phyloP scores from a whole-genome alignment of 2,113 vertebrate species.

The Scortum barcoo region DNA sequence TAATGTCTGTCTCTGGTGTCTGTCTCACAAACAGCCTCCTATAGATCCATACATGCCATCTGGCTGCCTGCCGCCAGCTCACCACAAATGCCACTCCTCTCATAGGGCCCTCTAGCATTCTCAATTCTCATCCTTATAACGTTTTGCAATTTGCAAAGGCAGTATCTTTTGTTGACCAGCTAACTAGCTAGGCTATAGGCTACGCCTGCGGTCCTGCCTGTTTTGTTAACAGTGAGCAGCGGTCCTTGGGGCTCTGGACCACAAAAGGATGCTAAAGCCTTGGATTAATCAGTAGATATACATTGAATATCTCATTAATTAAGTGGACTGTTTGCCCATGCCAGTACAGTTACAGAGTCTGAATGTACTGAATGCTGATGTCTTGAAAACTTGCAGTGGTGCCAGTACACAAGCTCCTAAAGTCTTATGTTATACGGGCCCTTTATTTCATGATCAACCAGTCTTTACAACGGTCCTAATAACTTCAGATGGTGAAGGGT shows the following conservation, averaged over 20 bases:
- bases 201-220: constrained; percentile 50
- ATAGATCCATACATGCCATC: constrained; percentile 67
- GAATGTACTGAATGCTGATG: constrained; percentile 46
- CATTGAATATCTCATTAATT: constrained; percentile 57
- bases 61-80: constrained; percentile 14
- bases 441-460: not conserved
- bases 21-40: constrained; percentile 53
- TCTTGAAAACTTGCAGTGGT: constrained; percentile 5
- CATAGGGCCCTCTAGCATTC: constrained; percentile 27
- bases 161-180: constrained; percentile 38
- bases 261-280: constrained; percentile 51
- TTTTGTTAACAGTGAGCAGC: constrained; percentile 55
- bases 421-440: not conserved
- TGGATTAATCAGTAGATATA: constrained; percentile 62
- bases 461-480: not conserved
- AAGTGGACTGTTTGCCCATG: constrained; percentile 38
- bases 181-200: constrained; percentile 47
- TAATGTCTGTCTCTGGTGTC: constrained; percentile 53
- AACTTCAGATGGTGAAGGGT: not conserved
- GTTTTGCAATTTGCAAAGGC: constrained; percentile 28
- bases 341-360: constrained; percentile 9
- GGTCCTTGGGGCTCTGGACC: constrained; percentile 34
- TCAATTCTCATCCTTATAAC: constrained; percentile 11
- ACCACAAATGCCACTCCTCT: not conserved
- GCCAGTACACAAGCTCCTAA: not conserved